phyloP scores from a whole-genome alignment of 2,888 invertebrate species.

The Macrosiphum euphorbiae region DNA sequence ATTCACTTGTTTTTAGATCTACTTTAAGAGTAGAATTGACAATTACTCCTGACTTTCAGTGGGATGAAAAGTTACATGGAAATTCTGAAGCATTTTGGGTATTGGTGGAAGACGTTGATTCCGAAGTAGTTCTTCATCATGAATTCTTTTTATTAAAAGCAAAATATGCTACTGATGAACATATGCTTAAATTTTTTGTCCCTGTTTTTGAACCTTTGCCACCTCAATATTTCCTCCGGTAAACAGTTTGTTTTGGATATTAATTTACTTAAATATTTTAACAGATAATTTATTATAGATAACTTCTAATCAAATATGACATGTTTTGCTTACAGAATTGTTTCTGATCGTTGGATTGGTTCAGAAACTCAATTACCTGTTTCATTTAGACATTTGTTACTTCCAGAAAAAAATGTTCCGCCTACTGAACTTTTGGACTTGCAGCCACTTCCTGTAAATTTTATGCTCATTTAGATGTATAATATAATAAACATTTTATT shows the following conservation, averaged over 20 bases:
- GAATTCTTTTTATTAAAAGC: conserved; percentile 95
- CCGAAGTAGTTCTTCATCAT: conserved; percentile 93
- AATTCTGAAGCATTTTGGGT: conserved; percentile 89
- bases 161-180: conserved; percentile 94
- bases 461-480: conserved; percentile 10
- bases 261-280: neutral
- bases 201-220: conserved; percentile 98
- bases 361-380: conserved; percentile 97
- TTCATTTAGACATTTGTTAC: conserved; percentile 94
- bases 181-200: conserved; percentile 96
- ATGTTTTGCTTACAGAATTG: conserved; percentile 74
- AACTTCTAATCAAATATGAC: neutral
- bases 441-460: conserved; percentile 86
- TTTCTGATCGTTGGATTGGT: conserved; percentile 93
- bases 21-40: conserved; percentile 96
- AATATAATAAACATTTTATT: neutral
- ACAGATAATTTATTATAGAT: neutral
- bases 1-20: conserved; percentile 72
- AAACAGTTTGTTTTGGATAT: conserved; percentile 9
- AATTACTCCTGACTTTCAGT: conserved; percentile 98
- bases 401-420: conserved; percentile 98
- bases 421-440: conserved; percentile 97
- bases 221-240: conserved; percentile 93
- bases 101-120: conserved; percentile 88
- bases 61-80: conserved; percentile 94